These are phyloP conservation scores for Adineta ricciae DNA, from an alignment of 2,888 invertebrate species.

Conservation along the genomic window DNA sequence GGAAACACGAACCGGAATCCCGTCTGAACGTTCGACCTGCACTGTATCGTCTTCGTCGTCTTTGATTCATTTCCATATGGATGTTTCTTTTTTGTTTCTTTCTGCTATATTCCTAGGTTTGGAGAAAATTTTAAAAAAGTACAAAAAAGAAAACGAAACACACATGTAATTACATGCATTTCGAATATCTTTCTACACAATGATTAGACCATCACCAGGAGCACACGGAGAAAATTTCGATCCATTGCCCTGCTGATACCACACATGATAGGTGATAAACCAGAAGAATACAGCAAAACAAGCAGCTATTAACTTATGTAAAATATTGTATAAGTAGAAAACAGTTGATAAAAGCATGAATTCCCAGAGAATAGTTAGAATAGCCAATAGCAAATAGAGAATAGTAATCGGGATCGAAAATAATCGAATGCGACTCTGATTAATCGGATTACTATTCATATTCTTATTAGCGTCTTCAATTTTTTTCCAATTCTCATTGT, in stretches of 20 bases:
- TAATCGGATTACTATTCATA: constrained; percentile 44
- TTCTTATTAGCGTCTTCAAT: background rate
- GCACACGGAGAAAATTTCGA: background rate
- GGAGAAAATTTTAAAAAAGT: no score
- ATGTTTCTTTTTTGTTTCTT: background rate
- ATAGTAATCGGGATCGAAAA: constrained; percentile 70
- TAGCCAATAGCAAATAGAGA: constrained; percentile 66
- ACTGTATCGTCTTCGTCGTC: background rate
- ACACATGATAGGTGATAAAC: constrained; percentile 73
- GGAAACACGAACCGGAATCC: constrained; percentile 49
- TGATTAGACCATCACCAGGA: constrained; percentile 39
- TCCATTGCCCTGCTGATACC: constrained; percentile 37
- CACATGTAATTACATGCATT: background rate
- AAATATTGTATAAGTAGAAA: constrained; percentile 86
- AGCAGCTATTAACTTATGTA: constrained; percentile 82
- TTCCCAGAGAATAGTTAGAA: constrained; percentile 79
- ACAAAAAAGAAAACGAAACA: background rate
- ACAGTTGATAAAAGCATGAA: constrained; percentile 82
- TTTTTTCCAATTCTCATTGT: constrained; percentile 64
- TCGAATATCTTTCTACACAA: background rate
- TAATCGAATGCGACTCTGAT: constrained; percentile 65
- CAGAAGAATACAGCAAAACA: constrained; percentile 75
- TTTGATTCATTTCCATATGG: background rate
- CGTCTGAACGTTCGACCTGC: constrained; percentile 42
- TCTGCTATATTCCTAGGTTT: background rate